Conservation (phyloP, 2,797 vertebrate species). For the Takifugu rubripes region DNA sequence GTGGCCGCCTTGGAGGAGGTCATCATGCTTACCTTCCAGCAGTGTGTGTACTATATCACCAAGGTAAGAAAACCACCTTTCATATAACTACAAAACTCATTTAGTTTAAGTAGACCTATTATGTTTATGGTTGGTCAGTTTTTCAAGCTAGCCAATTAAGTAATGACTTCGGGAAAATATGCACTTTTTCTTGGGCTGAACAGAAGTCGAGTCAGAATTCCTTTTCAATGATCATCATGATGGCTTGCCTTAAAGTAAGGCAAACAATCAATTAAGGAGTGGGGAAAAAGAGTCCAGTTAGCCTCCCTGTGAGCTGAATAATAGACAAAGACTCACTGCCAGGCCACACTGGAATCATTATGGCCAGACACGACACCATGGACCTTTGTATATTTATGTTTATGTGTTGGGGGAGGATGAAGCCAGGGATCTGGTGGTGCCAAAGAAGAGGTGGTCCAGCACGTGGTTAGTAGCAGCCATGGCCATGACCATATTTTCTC, state of each 20-base stretch:
- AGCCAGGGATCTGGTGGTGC: conserved; percentile 13
- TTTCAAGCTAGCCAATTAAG: not conserved
- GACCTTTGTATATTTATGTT: conserved; percentile 33
- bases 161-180: not conserved
- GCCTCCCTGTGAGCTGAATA: conserved; percentile 34
- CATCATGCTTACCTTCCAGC: conserved; percentile 82
- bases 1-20: conserved; percentile 79
- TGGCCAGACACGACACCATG: conserved; percentile 48
- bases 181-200: conserved; percentile 1
- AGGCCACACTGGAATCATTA: conserved; percentile 58
- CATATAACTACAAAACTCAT: not conserved
- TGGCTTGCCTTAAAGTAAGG: conserved; percentile 35
- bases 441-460: conserved; percentile 7
- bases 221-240: conserved; percentile 26
- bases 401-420: conserved; percentile 15
- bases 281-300: conserved; percentile 56
- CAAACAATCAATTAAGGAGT: conserved; percentile 52
- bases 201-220: conserved; percentile 14
- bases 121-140: not conserved
- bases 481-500: conserved; percentile 27
- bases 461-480: conserved; percentile 19
- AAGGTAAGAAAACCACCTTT: conserved; percentile 65
- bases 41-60: conserved; percentile 82
- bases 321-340: conserved; percentile 28
- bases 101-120: too few relatives aligned